Percentiles rank a stretch among this genome's conserved stretches.
phyloP scores from a whole-genome alignment of 2,113 vertebrate genomes.

The Marcusenius ussheri region DNA sequence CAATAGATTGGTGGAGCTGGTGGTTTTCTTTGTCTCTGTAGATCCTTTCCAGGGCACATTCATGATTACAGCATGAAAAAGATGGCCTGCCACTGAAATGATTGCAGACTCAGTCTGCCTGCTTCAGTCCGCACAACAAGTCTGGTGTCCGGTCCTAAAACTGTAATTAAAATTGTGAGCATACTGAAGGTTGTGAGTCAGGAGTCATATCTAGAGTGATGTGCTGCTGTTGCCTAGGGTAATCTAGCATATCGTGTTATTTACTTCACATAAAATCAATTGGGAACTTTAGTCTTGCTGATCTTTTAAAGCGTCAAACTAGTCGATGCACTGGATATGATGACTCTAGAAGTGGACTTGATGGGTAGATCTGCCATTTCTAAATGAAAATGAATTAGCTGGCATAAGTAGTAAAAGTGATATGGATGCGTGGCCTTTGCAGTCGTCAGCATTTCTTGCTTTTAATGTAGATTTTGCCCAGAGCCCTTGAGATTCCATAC shows the following conservation, averaged over 20 bases:
- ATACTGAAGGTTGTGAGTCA: background rate
- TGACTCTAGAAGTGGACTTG: conserved; percentile 28
- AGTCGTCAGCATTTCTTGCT: background rate
- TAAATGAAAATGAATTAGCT: conserved; percentile 57
- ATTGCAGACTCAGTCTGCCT: background rate
- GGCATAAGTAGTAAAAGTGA: conserved; percentile 44
- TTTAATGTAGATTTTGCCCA: background rate
- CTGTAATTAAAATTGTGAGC: background rate
- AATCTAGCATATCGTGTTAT: background rate
- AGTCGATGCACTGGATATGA: conserved; percentile 43
- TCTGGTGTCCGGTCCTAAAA: background rate
- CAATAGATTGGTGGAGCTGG: conserved; percentile 10
- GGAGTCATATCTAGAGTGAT: background rate
- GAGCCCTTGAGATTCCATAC: conserved; percentile 11
- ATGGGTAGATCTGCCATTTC: conserved; percentile 44
- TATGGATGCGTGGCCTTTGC: background rate
- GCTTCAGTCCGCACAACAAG: background rate
- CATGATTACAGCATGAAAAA: conserved; percentile 19
- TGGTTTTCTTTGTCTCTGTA: conserved; percentile 32
- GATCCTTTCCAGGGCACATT: conserved; percentile 19
- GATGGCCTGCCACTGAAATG: conserved; percentile 17
- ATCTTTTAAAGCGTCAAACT: conserved; percentile 42
- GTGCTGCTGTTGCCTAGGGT: background rate
- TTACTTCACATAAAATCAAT: conserved; percentile 18
- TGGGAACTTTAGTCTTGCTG: conserved; percentile 13